A percentile compares a stretch with the other conserved stretches of the same genome.
Evolutionary conservation across 2,797 vertebrate species (phyloP).

Genomic region (Fistularia tabacaria): DNA sequence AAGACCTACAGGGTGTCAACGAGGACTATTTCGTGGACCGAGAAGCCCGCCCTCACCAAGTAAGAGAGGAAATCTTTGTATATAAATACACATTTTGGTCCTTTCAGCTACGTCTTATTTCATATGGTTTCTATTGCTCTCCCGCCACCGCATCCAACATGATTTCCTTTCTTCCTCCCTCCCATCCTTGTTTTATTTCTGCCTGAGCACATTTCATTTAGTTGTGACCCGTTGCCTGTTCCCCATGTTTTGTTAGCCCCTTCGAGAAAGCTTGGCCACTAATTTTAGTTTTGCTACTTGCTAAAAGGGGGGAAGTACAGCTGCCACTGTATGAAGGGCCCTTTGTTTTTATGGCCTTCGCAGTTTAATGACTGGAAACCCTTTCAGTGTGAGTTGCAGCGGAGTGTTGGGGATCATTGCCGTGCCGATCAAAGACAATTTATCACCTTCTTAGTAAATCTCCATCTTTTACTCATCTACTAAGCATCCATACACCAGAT

Average conservation of each 20-base stretch:
- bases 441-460: background rate
- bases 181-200: background rate
- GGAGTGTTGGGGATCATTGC: conserved; percentile 2
- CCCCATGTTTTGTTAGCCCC: conserved; percentile 1
- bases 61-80: conserved; percentile 28
- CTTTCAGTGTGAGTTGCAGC: conserved; percentile 18
- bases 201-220: background rate
- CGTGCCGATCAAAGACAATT: background rate
- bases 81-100: too few species aligned
- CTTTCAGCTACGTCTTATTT: too few species aligned
- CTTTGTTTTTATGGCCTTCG: conserved; percentile 33
- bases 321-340: conserved; percentile 7
- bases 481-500: too few species aligned
- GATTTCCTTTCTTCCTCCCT: background rate
- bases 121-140: too few species aligned
- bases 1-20: conserved; percentile 67
- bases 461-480: background rate
- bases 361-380: conserved; percentile 41
- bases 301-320: conserved; percentile 7
- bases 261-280: conserved; percentile 1
- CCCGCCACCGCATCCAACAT: too few species aligned
- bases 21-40: conserved; percentile 79
- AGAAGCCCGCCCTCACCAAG: conserved; percentile 87
- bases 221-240: background rate
- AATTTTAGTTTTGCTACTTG: conserved; percentile 8